Base-by-base conservation (phyloP, 2,113 vertebrate genomes). In the Genyomyrus donnyi region DNA sequence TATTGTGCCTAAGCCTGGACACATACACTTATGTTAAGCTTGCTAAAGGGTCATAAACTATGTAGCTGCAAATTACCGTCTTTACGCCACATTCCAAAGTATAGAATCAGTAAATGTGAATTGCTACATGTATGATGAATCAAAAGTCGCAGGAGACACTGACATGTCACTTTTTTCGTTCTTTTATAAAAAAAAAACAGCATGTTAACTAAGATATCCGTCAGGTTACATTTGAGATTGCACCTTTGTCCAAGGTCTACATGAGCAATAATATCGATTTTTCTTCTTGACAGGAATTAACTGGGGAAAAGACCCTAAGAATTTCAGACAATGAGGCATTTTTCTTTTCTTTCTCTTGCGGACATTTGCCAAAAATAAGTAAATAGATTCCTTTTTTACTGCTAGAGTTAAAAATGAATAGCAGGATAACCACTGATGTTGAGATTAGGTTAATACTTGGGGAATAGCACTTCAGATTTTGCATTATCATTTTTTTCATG, bases 1-100 rank as follows among this genome's bases (percentile, higher is more conserved):
- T 94, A 91, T 92, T 91, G 95, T 95, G 95, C 95, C 95, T 95
- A 85, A 52, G 93, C 93, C 91, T 92, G 93, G 93, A 94, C 91
- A 91, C 91, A 83, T 88, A 90, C 93, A 77, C 93, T 92, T 91
- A 91, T 90, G 66, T 91, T 90, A 49, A 90, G 46, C 17, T 87
- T 87, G 45, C 70, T 62, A 85, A 86, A 11, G 42, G 15, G 42
- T 90, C 58, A 87, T 42, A 70, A 74, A 49, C 21, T n/a, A 35
- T 21, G 53, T 58, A 42, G 27, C 19, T n/a, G 45, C 88, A 88
- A 27, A 50, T 17, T 21, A 66, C 31, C 35, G 13, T 45, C 19
- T 5, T 62, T 15, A 45, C 24, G 11, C 19, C 17, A 50, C 27
- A 88, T 62, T 58, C 50, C 86, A 56, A 45, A 88, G 31, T 58